Evolutionary conservation across 2,797 vertebrate species (phyloP), one percentile per base, ranked within the genome.

Genomic region (Tiaroga cobitis): DNA sequence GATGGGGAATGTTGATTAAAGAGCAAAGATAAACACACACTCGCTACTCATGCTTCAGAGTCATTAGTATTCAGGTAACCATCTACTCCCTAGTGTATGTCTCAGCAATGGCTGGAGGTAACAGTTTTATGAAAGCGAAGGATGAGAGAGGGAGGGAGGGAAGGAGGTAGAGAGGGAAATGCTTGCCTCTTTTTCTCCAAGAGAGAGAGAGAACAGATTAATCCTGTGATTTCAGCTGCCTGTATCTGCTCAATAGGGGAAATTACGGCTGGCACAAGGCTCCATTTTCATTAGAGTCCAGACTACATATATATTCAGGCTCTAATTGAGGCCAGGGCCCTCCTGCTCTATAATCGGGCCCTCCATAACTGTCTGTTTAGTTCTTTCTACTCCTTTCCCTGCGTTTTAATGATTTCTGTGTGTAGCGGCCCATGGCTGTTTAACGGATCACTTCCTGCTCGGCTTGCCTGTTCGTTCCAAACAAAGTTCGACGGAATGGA

Each of bases 251-350:
- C 72, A 85, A 80, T 78, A 43, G 19, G 49, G 73, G 76, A 75
- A 79, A 85, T 91, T 86, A 86, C 91, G 90, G 89, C 90, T 90
- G 93, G 93, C 91, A 92, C 90, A 89, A 91, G 91, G 91, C 90
- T 94, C 92, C 88, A 92, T 94, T 94, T 93, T 94, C 93, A 95
- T 95, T 94, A 94, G 92, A 80, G 86, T 85, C 82, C 89, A 91
- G 92, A 93, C 93, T 92, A 92, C 92, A 87, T 91, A 93, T 93
- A 94, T 93, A 94, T 94, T 92, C 91, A 92, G 91, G 88, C 90
- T 91, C 91, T 94, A 95, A 94, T 94, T 94, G 93, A 94, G 93
- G 93, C 93, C 92, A 92, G 92, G 93, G 93, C 93, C 86, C 93
- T 92, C 86, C 87, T 92, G 92, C 92, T 93, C 92, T 93, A 93